Conservation (phyloP, 2,888 invertebrate genomes). For the Trichogramma evanescens region DNA sequence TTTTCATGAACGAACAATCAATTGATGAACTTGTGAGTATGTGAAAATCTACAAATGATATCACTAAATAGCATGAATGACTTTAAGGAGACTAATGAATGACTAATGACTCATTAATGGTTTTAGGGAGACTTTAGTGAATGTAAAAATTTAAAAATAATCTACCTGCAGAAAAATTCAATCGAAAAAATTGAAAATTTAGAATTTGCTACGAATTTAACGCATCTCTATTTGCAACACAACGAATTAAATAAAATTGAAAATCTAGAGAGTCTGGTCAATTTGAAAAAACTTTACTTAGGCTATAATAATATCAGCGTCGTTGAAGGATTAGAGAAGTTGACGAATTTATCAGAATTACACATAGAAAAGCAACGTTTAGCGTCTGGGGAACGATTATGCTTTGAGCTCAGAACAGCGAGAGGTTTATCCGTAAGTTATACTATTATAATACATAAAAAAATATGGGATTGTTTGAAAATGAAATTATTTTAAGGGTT, state of each 20-base stretch:
- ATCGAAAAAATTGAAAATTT: slow-evolving; percentile 70
- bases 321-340: slow-evolving; percentile 60
- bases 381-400: slow-evolving; percentile 53
- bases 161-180: slow-evolving; percentile 76
- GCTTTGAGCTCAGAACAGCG: slow-evolving; percentile 62
- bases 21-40: slow-evolving; percentile 54
- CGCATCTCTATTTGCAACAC: slow-evolving; percentile 67
- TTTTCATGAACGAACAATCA: slow-evolving; percentile 57
- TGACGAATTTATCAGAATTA: slow-evolving; percentile 58
- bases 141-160: slow-evolving; percentile 53
- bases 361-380: slow-evolving; percentile 63
- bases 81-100: neutral
- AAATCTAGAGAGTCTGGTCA: slow-evolving; percentile 56
- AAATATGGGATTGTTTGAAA: slow-evolving; percentile 4
- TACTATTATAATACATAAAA: neutral
- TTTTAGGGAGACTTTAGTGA: slow-evolving; percentile 41
- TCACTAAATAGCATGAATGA: neutral
- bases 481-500: slow-evolving; percentile 44
- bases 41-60: neutral
- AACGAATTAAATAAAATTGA: slow-evolving; percentile 68
- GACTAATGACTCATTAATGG: slow-evolving; percentile 8
- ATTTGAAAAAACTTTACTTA: slow-evolving; percentile 71
- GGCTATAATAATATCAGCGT: slow-evolving; percentile 63
- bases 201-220: slow-evolving; percentile 57
- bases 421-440: slow-evolving; percentile 52